Evolutionary conservation across 2,888 invertebrate genomes (phyloP).

Genomic region (Drosophila multiciliata): DNA sequence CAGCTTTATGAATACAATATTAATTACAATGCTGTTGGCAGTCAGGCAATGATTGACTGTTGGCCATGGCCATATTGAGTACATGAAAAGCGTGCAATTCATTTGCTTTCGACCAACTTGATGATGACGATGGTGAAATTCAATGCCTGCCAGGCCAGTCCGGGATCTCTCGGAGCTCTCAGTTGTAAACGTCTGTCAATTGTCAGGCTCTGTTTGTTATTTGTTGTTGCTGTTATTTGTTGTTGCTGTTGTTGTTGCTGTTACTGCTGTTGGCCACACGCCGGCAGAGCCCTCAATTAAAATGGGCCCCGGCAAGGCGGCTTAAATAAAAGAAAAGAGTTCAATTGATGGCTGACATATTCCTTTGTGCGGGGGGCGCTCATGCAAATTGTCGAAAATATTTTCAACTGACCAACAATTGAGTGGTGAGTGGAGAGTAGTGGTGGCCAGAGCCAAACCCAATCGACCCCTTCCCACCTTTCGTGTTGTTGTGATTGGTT

Average conservation of each 20-base stretch:
- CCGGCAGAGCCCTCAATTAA: slow-evolving; percentile 77
- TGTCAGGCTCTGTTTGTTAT: slow-evolving; percentile 51
- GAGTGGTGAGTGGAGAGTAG: slow-evolving; percentile 45
- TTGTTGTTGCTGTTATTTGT: slow-evolving; percentile 25
- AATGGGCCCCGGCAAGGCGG: slow-evolving; percentile 56
- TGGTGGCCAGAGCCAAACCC: slow-evolving; percentile 5
- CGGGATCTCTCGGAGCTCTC: slow-evolving; percentile 30
- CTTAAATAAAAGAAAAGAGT: slow-evolving; percentile 70
- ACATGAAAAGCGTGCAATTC: slow-evolving; percentile 50
- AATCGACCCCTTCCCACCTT: slow-evolving; percentile 28
- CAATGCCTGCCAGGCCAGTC: slow-evolving; percentile 50
- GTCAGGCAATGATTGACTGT: slow-evolving; percentile 28
- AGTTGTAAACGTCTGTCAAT: slow-evolving; percentile 61
- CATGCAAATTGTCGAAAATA: slow-evolving; percentile 81
- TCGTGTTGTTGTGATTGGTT: slow-evolving; percentile 78
- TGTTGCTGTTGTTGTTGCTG: slow-evolving; percentile 48
- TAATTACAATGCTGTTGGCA: slow-evolving; percentile 58
- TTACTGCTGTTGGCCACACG: slow-evolving; percentile 67
- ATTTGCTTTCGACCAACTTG: slow-evolving; percentile 50
- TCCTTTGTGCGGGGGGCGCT: slow-evolving; percentile 64
- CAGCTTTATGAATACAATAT: slow-evolving; percentile 63
- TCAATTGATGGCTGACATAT: slow-evolving; percentile 79
- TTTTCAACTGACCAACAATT: slow-evolving; percentile 79
- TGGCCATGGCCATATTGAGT: slow-evolving; percentile 28
- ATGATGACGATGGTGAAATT: slow-evolving; percentile 60